A percentile compares a stretch with the other conserved stretches of the same genome.
Conservation (phyloP, 2,797 vertebrate species). For the Paedocypris micromegethes region DNA sequence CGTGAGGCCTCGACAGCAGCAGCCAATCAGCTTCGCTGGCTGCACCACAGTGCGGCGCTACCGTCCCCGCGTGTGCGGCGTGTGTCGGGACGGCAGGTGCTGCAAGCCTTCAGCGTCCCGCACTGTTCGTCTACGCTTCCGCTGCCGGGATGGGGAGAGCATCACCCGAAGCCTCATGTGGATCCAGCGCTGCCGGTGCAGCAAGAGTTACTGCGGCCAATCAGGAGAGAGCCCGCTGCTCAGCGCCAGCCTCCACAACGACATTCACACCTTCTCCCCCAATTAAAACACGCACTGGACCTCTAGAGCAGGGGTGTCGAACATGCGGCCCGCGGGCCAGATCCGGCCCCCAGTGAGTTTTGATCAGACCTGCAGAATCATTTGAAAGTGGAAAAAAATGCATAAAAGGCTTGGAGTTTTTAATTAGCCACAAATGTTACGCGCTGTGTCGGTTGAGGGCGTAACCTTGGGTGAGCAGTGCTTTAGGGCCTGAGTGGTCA, state of each 20-base stretch:
- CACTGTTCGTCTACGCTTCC: constrained; percentile 63
- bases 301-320: no score
- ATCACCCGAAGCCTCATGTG: constrained; percentile 64
- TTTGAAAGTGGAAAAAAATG: no score
- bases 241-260: constrained; percentile 61
- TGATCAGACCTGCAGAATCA: no score
- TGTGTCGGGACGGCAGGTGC: constrained; percentile 58
- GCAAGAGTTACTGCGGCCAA: constrained; percentile 24
- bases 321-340: no score
- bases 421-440: no score
- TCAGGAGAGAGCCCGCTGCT: constrained; percentile 35
- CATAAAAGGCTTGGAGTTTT: no score
- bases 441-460: no score
- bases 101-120: constrained; percentile 58
- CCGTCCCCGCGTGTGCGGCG: constrained; percentile 61
- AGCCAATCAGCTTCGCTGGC: constrained; percentile 57
- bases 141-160: constrained; percentile 58
- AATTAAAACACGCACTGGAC: constrained; percentile 41
- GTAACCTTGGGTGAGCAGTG: no score
- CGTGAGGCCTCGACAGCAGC: constrained; percentile 44
- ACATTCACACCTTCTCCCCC: constrained; percentile 66
- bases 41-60: constrained; percentile 57
- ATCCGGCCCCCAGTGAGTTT: no score
- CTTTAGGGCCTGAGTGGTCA: no score
- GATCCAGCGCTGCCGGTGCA: constrained; percentile 68